Conservation (phyloP, 2,113 vertebrate species). For the Alaudala cheleensis region DNA sequence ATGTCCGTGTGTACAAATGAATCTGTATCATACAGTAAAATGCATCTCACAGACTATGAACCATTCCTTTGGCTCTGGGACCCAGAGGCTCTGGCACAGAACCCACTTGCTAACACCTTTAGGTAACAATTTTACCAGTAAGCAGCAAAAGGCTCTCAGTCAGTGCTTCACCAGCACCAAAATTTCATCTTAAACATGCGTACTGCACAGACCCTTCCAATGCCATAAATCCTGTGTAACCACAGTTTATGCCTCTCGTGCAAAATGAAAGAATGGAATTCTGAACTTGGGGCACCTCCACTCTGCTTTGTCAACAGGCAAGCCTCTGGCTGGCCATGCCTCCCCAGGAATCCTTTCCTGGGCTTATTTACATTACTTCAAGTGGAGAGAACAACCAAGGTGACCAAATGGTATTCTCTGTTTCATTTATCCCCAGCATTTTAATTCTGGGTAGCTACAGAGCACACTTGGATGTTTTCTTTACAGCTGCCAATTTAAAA, state of each 20-base stretch:
- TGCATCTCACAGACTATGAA: slow-evolving; percentile 75
- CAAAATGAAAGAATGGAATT: background rate
- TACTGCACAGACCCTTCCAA: background rate
- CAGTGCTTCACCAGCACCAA: background rate
- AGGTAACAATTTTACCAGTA: background rate
- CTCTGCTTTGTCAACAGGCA: background rate
- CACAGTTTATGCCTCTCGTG: background rate
- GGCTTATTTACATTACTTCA: background rate
- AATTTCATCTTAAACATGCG: background rate
- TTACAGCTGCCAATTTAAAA: background rate
- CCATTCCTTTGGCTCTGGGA: slow-evolving; percentile 75
- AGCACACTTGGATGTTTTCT: background rate
- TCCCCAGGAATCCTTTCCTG: background rate
- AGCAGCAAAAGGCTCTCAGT: background rate
- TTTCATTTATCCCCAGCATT: background rate
- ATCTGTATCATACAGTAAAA: slow-evolving; percentile 65
- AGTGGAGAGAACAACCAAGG: background rate
- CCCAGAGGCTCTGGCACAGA: slow-evolving; percentile 83
- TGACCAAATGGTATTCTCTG: background rate
- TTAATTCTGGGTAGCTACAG: background rate
- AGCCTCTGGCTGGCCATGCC: background rate
- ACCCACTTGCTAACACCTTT: slow-evolving; percentile 54
- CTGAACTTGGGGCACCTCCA: background rate
- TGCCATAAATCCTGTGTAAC: background rate
- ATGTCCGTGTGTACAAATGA: slow-evolving; percentile 63